Base-by-base conservation (phyloP, 2,888 invertebrate genomes). In the Tillus elongatus region DNA sequence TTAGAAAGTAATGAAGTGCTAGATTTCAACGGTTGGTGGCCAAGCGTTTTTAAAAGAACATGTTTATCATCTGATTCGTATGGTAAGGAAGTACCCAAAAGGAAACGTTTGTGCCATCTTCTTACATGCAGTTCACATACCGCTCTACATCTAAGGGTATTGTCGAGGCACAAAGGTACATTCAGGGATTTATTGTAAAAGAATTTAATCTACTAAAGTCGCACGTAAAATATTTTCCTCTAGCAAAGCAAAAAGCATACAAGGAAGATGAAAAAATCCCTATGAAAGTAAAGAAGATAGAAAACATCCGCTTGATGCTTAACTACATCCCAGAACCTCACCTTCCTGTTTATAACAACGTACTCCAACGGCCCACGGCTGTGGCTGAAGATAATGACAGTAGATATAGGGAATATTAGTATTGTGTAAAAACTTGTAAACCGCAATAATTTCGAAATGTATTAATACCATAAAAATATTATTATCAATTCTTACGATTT, bases 21-120 rank as follows among this genome's bases (percentile, higher is more conserved):
- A n/a, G 24, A 19, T n/a, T 19, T 19, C 24, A 19, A 19, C 24
- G n/a, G n/a, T 6, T 19, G 30, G 30, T 29, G 30, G 30, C 30
- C 30, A 4, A 19, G 6, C 6, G 6, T 8, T 19, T 19, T 8
- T n/a, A 19, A 19, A n/a, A 19, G n/a, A 19, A 19, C 6, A 8
- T 19, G 24, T 19, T 6, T 19, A n/a, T 6, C 24, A n/a, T 6
- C 6, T 19, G 24, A 19, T 8, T 19, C 6, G 6, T 19, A 8
- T 19, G 24, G 24, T 8, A 19, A n/a, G n/a, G n/a, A 19, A n/a
- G 24, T 19, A n/a, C 24, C 24, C 6, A 19, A 19, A 19, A n/a
- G n/a, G 24, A 6, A 19, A 19, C 24, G 6, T 19, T n/a, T n/a
- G 24, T n/a, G n/a, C 6, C n/a, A n/a, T 19, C 24, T 19, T 8